Evolutionary conservation across 2,113 vertebrate species (phyloP).

Genomic region (Protobothrops flavoviridis): DNA sequence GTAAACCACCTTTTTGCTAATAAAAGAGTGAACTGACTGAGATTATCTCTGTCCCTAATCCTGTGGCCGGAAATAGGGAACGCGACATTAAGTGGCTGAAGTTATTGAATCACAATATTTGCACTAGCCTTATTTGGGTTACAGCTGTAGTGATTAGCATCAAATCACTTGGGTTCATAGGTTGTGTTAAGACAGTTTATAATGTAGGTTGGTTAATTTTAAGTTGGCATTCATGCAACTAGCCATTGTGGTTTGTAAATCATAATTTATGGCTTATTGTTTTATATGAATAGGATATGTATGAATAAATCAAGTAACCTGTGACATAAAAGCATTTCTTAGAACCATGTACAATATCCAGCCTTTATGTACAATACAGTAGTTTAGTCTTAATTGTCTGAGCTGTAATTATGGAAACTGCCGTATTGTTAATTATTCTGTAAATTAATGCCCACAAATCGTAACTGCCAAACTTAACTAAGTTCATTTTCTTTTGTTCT

Average conservation of each 20-base stretch:
- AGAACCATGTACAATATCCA: background rate
- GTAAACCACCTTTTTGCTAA: background rate
- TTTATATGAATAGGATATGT: background rate
- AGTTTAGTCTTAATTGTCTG: background rate
- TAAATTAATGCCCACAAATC: conserved; percentile 3
- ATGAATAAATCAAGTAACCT: background rate
- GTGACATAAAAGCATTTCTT: background rate
- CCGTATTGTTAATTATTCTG: conserved; percentile 24
- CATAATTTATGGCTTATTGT: background rate
- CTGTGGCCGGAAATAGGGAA: background rate
- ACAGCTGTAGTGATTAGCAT: background rate
- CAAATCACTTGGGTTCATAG: background rate
- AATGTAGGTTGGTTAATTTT: background rate
- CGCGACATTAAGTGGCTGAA: background rate
- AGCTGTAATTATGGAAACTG: background rate
- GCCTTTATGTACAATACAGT: background rate
- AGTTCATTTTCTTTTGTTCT: conserved; percentile 9
- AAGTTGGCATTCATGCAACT: background rate
- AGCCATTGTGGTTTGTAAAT: background rate
- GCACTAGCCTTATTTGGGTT: background rate
- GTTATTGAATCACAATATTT: background rate
- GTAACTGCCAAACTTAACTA: conserved; percentile 17
- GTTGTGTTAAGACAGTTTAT: background rate
- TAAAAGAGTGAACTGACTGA: background rate
- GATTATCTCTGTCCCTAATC: background rate